Percentiles rank a stretch among this genome's conserved stretches.
Conservation (phyloP, 2,888 invertebrate genomes). For the Cylloceria caligata region DNA sequence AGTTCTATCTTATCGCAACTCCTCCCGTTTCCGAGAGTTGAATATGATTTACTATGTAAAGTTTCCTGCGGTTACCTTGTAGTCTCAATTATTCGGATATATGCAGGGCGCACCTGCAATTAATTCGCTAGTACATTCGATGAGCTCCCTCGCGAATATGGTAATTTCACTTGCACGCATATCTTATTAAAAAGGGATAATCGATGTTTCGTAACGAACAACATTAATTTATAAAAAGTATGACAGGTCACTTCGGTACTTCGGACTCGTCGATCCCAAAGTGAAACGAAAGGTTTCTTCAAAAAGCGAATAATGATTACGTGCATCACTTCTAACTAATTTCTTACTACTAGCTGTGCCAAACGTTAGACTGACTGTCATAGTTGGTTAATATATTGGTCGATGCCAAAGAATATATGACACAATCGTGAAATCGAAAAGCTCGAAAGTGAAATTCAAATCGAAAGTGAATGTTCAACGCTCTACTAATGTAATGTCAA, state of each 20-base stretch:
- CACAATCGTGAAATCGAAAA: no score
- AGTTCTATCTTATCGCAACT: slow-evolving; percentile 47
- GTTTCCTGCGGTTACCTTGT: slow-evolving; percentile 25
- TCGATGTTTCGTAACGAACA: slow-evolving; percentile 11
- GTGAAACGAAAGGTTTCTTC: no score
- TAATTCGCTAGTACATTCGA: slow-evolving; percentile 17
- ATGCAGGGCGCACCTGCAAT: slow-evolving; percentile 13
- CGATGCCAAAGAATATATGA: no score
- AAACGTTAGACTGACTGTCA: no score
- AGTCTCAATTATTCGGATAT: slow-evolving; percentile 10
- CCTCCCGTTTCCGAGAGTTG: slow-evolving; percentile 5
- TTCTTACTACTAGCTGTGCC: no score
- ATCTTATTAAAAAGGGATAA: slow-evolving; percentile 3
- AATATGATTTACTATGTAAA: slow-evolving; percentile 36
- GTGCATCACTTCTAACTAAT: no score
- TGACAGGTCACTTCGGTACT: not conserved
- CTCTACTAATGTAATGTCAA: no score
- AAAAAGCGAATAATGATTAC: no score
- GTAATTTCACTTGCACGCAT: slow-evolving; percentile 1
- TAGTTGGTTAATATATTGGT: no score
- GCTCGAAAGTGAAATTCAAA: no score
- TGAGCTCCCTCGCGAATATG: slow-evolving; percentile 4
- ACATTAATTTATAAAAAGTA: not conserved
- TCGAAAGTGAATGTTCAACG: no score
- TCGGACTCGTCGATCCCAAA: not conserved